Evolutionary conservation across 2,113 vertebrate species (phyloP).

Genomic region (Proteles cristata): DNA sequence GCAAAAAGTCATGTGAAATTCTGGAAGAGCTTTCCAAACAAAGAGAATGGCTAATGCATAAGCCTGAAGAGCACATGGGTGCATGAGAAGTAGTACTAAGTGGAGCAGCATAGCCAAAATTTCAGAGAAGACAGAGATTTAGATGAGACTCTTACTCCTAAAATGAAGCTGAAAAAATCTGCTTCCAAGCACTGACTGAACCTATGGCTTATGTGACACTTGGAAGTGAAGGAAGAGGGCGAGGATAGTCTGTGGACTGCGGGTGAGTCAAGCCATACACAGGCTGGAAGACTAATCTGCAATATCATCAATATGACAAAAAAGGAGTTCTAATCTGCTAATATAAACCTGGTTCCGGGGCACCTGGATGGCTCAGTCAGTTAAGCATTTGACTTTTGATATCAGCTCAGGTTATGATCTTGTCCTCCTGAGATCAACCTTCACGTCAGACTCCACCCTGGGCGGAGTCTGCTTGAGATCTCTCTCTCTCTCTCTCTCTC

Average conservation of each 20-base stretch:
- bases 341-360: neutral
- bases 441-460: no score
- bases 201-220: neutral
- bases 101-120: neutral
- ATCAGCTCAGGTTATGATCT: no score
- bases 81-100: neutral
- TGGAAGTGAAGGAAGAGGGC: neutral
- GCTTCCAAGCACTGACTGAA: neutral
- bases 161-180: neutral
- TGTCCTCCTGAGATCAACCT: no score
- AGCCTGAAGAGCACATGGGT: neutral
- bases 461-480: no score
- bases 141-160: neutral
- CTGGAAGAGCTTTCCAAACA: neutral
- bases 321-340: neutral
- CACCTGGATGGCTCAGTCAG: no score
- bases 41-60: neutral
- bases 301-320: neutral
- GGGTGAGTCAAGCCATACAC: neutral
- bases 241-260: neutral
- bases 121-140: neutral
- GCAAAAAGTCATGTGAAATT: neutral
- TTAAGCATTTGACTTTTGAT: no score
- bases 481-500: no score
- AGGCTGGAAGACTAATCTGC: neutral